Evolutionary conservation across 2,113 vertebrate genomes (phyloP).

Genomic region (Diglossa brunneiventris): DNA sequence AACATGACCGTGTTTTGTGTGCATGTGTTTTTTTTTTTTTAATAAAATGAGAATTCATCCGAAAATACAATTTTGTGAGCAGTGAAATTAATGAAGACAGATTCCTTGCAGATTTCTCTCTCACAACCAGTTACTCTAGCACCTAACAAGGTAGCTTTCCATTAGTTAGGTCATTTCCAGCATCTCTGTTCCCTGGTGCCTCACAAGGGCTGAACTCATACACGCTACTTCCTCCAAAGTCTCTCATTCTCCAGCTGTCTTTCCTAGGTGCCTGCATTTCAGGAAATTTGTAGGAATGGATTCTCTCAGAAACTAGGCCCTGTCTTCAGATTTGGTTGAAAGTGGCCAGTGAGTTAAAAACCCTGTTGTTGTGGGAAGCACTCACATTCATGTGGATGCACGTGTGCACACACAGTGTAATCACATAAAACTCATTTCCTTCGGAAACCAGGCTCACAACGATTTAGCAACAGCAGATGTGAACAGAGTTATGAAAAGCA

Average conservation of each 20-base stretch:
- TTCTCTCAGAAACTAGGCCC: background rate
- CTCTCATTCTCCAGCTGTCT: background rate
- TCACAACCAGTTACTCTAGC: background rate
- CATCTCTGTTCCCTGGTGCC: background rate
- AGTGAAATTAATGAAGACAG: background rate
- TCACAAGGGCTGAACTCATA: background rate
- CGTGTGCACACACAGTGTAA: conserved; percentile 5
- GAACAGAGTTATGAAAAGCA: conserved; percentile 34
- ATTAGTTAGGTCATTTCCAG: background rate
- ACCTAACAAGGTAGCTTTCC: background rate
- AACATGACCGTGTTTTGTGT: background rate
- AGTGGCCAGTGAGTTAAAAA: background rate
- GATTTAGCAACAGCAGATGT: conserved; percentile 42
- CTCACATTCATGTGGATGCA: background rate
- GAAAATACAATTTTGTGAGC: background rate
- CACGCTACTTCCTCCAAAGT: background rate
- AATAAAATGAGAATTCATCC: background rate
- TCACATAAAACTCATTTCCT: conserved; percentile 61
- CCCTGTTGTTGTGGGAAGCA: background rate
- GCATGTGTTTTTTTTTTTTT: background rate
- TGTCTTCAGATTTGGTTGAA: background rate
- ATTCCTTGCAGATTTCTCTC: background rate
- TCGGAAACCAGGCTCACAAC: conserved; percentile 31
- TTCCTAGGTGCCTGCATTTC: background rate
- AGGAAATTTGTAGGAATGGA: background rate